Base-by-base conservation (phyloP, 2,113 vertebrate genomes). In the Nerophis ophidion region DNA sequence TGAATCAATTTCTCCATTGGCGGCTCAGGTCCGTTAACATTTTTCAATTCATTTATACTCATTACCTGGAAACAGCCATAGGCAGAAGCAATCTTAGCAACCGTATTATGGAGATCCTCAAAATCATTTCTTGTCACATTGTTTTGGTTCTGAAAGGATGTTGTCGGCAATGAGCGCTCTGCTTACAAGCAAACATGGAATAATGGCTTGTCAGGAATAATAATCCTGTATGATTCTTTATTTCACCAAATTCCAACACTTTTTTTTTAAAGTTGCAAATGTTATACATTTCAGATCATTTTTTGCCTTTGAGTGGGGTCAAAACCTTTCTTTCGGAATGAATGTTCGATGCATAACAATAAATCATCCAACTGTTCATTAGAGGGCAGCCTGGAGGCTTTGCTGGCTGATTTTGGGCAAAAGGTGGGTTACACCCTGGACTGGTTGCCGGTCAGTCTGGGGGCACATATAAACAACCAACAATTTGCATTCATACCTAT, bases 41-140 rank as follows among this genome's bases (percentile, higher is more conserved):
- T 83, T 87, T 83, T 77, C 80, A 83, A 65, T 78, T 85, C 66
- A 87, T 86, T 86, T 86, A 75, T 77, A 63, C 81, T 86, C 79
- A 81, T 86, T 85, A 83, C 67, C 61, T 61, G 73, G 70, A 81
- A 77, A 83, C 73, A 74, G 74, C 80, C 71, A 51, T 68, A 66
- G 78, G 74, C 75, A 71, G 70, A 79, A 62, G 75, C 77, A 81
- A 78, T 80, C 81, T 79, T 71, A 49, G 54, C 71, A 81, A 72
- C 76, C 72, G 66, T 71, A 79, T 84, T 85, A 67, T 80, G 66
- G 71, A 73, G 63, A 26, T 70, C 73, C 65, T 70, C 57, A 65
- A 60, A 83, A 75, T 81, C 36, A 70, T 82, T 81, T 82, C 71
- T 55, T 76, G 77, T 75, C 77, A 60, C 70, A 76, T 54, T 61